Base-by-base conservation (phyloP, 1,140 invertebrate species). In the Tetramorium alpestre region DNA sequence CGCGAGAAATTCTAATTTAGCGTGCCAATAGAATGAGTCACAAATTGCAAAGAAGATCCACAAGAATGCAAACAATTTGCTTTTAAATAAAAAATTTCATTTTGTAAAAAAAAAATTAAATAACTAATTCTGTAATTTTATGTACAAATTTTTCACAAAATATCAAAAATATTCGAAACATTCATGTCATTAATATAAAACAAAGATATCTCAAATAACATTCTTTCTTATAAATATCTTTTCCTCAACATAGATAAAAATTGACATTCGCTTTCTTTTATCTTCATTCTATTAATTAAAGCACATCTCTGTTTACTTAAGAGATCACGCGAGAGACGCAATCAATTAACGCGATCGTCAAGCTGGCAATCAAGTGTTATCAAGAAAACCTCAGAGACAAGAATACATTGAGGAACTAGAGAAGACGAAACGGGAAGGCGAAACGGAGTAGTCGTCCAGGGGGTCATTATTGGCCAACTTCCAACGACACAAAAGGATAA, bases 401-500 rank as follows among this genome's bases (percentile, higher is more conserved):
- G 47, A 75, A 75, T 41, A 25, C 13, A 62, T 10, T 22, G 25
- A 81, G 25, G 22, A 62, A 62, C 38, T 38, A 13, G 33, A 38
- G 16, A 85, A 33, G 22, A 62, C 28, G 41, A 49, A n/a, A 25
- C n/a, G 54, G n/a, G 7, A 22, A 73, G 16, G 25, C 44, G 51
- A 62, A 76, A 78, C 58, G 58, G 54, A 82, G 67, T 33, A 54
- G 67, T 25, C 41, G 49, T 73, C 51, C 41, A 82, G 88, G 33
- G 87, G 78, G 33, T 51, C 88, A 86, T 81, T 77, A 90, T 91
- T 93, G 92, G 92, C 87, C 86, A 88, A 88, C 86, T 90, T 93
- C 89, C 92, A 93, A 87, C 81, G 84, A 70, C 87, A 93, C 89
- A 89, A 93, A 93, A 91, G 81, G 87, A 87, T 88, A 91, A 80